phyloP scores from a whole-genome alignment of 2,797 vertebrate species.

The Poeciliopsis turneri region DNA sequence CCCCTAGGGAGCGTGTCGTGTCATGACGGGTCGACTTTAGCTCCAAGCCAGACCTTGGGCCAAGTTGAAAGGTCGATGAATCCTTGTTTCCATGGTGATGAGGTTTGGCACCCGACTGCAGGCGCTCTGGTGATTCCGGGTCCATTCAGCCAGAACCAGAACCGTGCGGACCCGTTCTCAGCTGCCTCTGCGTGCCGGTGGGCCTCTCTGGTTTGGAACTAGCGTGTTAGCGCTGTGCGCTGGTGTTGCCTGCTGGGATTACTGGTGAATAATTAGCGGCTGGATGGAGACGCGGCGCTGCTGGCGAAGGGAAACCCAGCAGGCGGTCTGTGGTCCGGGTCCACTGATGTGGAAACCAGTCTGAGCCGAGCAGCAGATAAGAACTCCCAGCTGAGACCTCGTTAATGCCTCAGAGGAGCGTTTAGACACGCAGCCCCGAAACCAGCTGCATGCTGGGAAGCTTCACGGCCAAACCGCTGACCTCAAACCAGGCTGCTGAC shows the following conservation, averaged over 20 bases:
- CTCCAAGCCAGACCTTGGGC: no score
- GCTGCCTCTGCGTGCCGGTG: no score
- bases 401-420: constrained; percentile 12
- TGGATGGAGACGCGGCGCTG: background rate
- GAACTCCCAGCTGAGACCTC: constrained; percentile 19
- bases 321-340: background rate
- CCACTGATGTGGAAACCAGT: constrained; percentile 8
- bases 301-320: background rate
- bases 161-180: no score
- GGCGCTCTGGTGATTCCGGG: no score
- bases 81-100: no score
- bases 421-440: constrained; percentile 22
- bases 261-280: background rate
- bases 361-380: constrained; percentile 22
- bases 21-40: no score
- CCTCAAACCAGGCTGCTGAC: constrained; percentile 37
- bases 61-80: no score
- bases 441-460: constrained; percentile 23
- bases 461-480: constrained; percentile 32
- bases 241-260: background rate
- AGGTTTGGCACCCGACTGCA: no score
- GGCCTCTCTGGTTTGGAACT: background rate
- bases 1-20: no score
- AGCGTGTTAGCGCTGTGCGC: background rate
- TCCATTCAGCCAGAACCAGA: no score